Evolutionary conservation across 1,140 invertebrate genomes (phyloP).

Genomic region (Limonius californicus): DNA sequence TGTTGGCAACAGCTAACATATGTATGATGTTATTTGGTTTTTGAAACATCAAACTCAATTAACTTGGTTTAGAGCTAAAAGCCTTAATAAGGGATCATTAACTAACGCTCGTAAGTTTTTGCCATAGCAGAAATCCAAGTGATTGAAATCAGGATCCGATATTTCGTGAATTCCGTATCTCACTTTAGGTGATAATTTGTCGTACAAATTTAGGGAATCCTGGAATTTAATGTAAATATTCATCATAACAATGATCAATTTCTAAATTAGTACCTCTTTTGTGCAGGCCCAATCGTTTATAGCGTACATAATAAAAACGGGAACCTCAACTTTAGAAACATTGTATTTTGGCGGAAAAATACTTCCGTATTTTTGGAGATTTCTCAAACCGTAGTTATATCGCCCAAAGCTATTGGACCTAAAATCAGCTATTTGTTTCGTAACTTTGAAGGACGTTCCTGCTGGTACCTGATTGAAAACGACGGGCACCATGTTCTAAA

Average conservation of each 20-base stretch:
- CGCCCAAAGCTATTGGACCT: slow-evolving; percentile 37
- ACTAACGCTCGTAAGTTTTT: slow-evolving; percentile 32
- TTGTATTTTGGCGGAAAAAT: slow-evolving; percentile 37
- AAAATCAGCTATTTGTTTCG: slow-evolving; percentile 37
- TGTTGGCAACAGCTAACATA: no score
- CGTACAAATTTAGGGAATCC: slow-evolving; percentile 37
- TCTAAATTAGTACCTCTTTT: slow-evolving; percentile 28
- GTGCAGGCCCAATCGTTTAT: slow-evolving; percentile 38
- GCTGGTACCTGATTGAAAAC: slow-evolving; percentile 41
- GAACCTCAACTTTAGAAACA: slow-evolving; percentile 36
- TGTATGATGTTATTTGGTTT: no score
- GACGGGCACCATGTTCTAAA: slow-evolving; percentile 37
- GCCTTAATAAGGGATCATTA: slow-evolving; percentile 27
- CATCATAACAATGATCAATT: background rate
- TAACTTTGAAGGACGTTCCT: slow-evolving; percentile 39
- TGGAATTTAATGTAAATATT: slow-evolving; percentile 24
- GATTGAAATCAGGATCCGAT: slow-evolving; percentile 33
- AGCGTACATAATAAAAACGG: slow-evolving; percentile 39
- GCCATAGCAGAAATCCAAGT: slow-evolving; percentile 39
- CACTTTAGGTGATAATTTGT: slow-evolving; percentile 27
- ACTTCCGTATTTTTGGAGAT: slow-evolving; percentile 31
- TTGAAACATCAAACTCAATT: no score
- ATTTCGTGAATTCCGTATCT: slow-evolving; percentile 34
- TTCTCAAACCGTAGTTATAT: slow-evolving; percentile 38
- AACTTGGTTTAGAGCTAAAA: slow-evolving; percentile 9